Conservation (phyloP, 37 sponge, comb jelly and placozoan genomes). For the Cladorhizidae sp. region DNA sequence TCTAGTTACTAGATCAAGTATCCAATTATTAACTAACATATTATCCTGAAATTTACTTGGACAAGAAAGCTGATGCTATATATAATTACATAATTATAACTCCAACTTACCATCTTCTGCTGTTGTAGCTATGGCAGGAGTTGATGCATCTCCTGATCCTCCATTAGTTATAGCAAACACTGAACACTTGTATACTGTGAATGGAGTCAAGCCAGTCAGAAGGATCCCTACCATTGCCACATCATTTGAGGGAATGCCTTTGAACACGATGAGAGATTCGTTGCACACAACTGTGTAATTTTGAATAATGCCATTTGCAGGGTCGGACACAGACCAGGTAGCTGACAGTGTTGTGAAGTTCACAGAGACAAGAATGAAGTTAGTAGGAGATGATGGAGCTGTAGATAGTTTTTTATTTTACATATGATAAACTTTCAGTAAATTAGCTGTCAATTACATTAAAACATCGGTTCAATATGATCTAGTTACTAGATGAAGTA, state of each 20-base stretch:
- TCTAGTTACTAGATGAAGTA: too few species aligned
- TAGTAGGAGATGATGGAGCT: not conserved
- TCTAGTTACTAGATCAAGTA: too few species aligned
- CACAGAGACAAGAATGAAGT: not conserved
- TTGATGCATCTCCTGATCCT: slow-evolving; percentile 40
- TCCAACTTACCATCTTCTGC: slow-evolving; percentile 42
- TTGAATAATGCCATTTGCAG: slow-evolving; percentile 50
- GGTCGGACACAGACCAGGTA: slow-evolving; percentile 22
- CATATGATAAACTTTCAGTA: too few species aligned
- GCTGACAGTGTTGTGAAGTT: not conserved
- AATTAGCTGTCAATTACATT: too few species aligned
- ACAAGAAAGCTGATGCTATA: too few species aligned
- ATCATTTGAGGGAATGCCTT: too few species aligned
- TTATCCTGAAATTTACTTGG: too few species aligned
- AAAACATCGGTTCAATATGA: too few species aligned
- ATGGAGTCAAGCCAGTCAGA: slow-evolving; percentile 38
- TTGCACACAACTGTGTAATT: slow-evolving; percentile 33
- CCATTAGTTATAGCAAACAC: slow-evolving; percentile 58
- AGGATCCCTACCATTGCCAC: too few species aligned
- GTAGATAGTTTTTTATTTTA: not conserved
- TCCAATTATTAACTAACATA: too few species aligned
- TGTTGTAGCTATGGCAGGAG: slow-evolving; percentile 14
- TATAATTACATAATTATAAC: too few species aligned
- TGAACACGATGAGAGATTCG: not conserved
- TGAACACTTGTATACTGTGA: slow-evolving; percentile 45